These are phyloP conservation scores for Matsumurasca onukii DNA, from an alignment of 1,140 invertebrate species.

Conservation along the genomic window DNA sequence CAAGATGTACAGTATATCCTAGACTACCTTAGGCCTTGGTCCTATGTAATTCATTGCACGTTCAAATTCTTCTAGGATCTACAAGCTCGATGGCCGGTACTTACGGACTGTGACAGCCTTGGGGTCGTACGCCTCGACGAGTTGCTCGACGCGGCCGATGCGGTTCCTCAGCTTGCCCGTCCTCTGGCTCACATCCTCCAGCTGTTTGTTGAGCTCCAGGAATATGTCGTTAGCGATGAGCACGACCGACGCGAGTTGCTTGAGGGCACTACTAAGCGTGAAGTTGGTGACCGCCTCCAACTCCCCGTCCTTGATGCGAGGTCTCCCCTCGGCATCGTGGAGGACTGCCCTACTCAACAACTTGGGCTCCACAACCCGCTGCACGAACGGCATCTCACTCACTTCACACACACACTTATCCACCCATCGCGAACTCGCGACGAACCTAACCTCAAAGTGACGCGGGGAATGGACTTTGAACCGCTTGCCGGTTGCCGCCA, in stretches of 20 bases:
- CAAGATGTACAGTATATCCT: too few relatives aligned
- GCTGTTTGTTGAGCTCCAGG: conserved; percentile 65
- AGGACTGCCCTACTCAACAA: conserved; percentile 63
- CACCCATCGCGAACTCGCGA: conserved; percentile 18
- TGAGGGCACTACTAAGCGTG: conserved; percentile 70
- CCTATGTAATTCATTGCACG: too few relatives aligned
- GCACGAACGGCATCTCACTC: conserved; percentile 69
- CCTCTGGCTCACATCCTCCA: conserved; percentile 64
- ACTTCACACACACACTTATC: not conserved
- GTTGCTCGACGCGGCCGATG: conserved; percentile 60
- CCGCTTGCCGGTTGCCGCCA: too few relatives aligned
- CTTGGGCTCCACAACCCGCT: conserved; percentile 66
- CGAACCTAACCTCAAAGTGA: too few relatives aligned
- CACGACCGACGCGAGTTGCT: conserved; percentile 76
- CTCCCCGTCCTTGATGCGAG: conserved; percentile 63
- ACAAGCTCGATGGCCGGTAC: conserved; percentile 50
- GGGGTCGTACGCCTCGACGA: conserved; percentile 64
- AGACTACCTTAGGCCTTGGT: too few relatives aligned
- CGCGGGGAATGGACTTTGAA: too few relatives aligned
- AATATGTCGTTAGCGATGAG: conserved; percentile 76
- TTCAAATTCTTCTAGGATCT: not conserved
- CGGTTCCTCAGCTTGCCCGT: conserved; percentile 61
- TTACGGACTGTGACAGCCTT: conserved; percentile 83
- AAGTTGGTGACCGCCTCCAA: conserved; percentile 74
- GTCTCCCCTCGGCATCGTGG: conserved; percentile 56